Percentiles rank a stretch among this genome's conserved stretches.
Conservation (phyloP, 2,888 invertebrate genomes). For the Torymus texanus region DNA sequence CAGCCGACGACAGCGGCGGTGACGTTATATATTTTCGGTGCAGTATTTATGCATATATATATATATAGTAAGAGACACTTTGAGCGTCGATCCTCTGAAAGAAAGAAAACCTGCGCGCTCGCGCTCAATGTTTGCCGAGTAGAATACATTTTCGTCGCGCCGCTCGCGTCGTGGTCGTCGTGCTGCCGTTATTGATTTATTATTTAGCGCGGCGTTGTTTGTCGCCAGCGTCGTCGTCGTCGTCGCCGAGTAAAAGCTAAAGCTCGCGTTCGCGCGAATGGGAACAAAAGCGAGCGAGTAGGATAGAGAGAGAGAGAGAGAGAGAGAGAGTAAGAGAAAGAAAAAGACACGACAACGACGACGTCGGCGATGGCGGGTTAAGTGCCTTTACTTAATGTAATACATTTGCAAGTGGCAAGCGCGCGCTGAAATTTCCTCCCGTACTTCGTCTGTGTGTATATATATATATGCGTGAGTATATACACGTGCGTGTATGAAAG, state of each 20-base stretch:
- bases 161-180: constrained; percentile 61
- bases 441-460: background rate
- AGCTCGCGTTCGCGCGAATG: constrained; percentile 27
- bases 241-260: constrained; percentile 16
- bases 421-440: constrained; percentile 27
- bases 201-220: constrained; percentile 63
- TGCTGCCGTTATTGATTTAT: constrained; percentile 67
- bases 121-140: too few species aligned
- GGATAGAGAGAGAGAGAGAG: background rate
- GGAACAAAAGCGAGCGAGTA: constrained; percentile 18
- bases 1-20: too few species aligned
- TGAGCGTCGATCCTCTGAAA: too few species aligned
- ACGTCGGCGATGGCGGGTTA: constrained; percentile 23
- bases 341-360: constrained; percentile 20
- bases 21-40: too few species aligned
- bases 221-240: constrained; percentile 15
- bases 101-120: too few species aligned
- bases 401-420: constrained; percentile 20
- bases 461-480: background rate
- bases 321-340: background rate
- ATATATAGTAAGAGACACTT: too few species aligned
- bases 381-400: constrained; percentile 45
- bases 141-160: constrained; percentile 7
- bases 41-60: too few species aligned
- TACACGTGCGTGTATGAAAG: constrained; percentile 6